Conservation (phyloP, 2,797 vertebrate species). For the Cirrhinus molitorella region DNA sequence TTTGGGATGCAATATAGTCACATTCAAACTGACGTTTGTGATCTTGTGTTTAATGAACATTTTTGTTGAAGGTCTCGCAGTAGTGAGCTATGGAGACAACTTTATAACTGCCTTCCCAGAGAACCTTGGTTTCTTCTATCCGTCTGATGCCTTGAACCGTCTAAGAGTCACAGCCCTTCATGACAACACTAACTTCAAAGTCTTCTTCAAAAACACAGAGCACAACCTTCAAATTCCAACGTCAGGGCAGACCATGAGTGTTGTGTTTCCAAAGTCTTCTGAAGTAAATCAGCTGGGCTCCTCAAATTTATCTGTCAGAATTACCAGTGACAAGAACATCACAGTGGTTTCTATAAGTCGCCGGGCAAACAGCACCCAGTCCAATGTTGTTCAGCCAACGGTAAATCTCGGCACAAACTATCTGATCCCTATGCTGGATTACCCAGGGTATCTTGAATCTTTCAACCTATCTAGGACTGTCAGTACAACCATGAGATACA, state of each 20-base stretch:
- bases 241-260: rapidly evolving
- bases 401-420: constrained; percentile 61
- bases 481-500: constrained; percentile 26
- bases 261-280: rapidly evolving
- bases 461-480: not conserved
- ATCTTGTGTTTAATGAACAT: not conserved
- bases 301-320: not conserved
- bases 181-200: rapidly evolving
- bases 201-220: not conserved
- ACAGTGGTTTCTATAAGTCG: constrained; percentile 46
- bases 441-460: rapidly evolving
- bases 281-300: not conserved
- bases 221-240: rapidly evolving
- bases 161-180: constrained; percentile 63
- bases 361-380: constrained; percentile 65
- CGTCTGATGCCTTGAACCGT: rapidly evolving
- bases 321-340: constrained; percentile 62
- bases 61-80: constrained; percentile 46
- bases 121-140: constrained; percentile 75
- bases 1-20: not conserved
- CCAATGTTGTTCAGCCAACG: constrained; percentile 58
- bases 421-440: constrained; percentile 64
- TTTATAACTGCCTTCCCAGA: constrained; percentile 74
- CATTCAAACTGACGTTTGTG: not conserved
- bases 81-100: constrained; percentile 49